Evolutionary conservation across 2,888 invertebrate species (phyloP).

Genomic region (Cyclophora punctaria): DNA sequence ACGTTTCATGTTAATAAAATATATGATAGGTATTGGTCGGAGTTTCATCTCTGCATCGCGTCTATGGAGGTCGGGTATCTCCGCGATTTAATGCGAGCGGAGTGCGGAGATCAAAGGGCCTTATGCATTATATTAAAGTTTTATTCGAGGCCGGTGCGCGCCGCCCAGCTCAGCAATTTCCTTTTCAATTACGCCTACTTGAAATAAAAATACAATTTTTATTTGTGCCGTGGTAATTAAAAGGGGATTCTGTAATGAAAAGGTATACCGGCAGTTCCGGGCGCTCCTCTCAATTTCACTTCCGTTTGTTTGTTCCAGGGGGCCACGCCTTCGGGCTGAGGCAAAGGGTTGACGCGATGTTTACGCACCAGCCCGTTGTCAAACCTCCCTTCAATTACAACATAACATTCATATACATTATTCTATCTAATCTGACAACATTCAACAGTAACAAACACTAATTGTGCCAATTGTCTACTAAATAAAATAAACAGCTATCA

Average conservation of each 20-base stretch:
- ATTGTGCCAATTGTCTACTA: no score
- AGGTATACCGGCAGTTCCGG: conserved; percentile 72
- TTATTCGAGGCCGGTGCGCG: conserved; percentile 58
- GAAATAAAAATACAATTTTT: conserved; percentile 74
- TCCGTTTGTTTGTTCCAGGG: conserved; percentile 68
- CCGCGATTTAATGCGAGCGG: conserved; percentile 59
- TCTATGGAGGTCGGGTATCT: conserved; percentile 36
- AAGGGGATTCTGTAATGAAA: conserved; percentile 75
- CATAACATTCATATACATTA: conserved; percentile 26
- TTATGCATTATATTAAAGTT: conserved; percentile 74
- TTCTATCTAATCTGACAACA: conserved; percentile 4
- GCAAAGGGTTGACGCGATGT: conserved; percentile 53
- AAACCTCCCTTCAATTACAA: conserved; percentile 42
- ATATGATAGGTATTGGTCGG: conserved; percentile 10
- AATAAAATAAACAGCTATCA: no score
- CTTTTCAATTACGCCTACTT: conserved; percentile 74
- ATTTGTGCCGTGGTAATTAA: conserved; percentile 72
- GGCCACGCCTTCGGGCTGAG: conserved; percentile 57
- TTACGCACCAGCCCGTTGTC: conserved; percentile 41
- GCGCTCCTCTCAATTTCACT: conserved; percentile 71
- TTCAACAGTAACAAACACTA: no score
- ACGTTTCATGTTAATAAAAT: conserved; percentile 6
- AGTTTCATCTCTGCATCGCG: conserved; percentile 26
- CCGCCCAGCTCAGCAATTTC: conserved; percentile 64
- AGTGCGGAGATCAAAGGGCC: conserved; percentile 70